These are phyloP conservation scores for Sapayoa aenigma DNA, from an alignment of 2,113 vertebrate species.

Conservation along the genomic window DNA sequence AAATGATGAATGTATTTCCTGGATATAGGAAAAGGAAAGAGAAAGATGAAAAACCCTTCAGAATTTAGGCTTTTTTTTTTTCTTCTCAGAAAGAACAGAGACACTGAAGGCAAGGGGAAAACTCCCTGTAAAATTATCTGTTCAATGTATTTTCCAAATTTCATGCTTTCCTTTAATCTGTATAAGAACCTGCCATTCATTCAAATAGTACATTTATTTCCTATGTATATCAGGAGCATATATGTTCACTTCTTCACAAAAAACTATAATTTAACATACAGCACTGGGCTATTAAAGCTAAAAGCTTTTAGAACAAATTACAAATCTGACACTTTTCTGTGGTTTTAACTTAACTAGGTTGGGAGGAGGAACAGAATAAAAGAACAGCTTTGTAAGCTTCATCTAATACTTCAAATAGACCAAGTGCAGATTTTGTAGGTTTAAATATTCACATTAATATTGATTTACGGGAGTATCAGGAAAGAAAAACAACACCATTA, in stretches of 20 bases:
- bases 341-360: background rate
- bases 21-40: background rate
- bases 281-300: conserved; percentile 25
- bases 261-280: conserved; percentile 39
- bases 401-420: conserved; percentile 23
- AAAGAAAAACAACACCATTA: conserved; percentile 55
- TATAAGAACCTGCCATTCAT: background rate
- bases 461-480: conserved; percentile 30
- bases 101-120: background rate
- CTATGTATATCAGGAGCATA: background rate
- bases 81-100: background rate
- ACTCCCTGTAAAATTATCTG: background rate
- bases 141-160: background rate
- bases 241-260: conserved; percentile 38
- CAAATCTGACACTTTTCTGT: conserved; percentile 28
- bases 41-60: background rate
- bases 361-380: conserved; percentile 1
- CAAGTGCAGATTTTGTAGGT: conserved; percentile 28
- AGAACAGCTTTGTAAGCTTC: conserved; percentile 2
- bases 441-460: conserved; percentile 55
- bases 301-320: conserved; percentile 60
- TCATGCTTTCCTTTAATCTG: background rate
- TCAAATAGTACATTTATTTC: conserved; percentile 46
- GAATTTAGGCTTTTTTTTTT: background rate
- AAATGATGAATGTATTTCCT: background rate